Conservation (phyloP, 2,113 vertebrate species). For the Anthoscopus minutus region DNA sequence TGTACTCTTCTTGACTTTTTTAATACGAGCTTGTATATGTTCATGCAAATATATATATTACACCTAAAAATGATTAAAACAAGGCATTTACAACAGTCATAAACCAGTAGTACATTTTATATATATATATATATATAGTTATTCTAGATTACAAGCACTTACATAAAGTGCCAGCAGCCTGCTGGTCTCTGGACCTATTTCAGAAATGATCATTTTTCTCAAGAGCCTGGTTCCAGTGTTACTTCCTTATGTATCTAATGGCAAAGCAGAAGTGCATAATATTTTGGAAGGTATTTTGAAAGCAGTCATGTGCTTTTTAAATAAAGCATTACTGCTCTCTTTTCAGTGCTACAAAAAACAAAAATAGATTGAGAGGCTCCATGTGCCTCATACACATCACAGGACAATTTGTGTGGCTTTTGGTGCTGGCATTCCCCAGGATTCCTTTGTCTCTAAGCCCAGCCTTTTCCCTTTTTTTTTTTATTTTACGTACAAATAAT, state of each 20-base stretch:
- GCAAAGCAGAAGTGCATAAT: background rate
- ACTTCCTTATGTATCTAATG: background rate
- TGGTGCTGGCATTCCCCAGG: background rate
- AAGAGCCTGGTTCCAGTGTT: background rate
- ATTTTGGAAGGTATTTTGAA: background rate
- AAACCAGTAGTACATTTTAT: background rate
- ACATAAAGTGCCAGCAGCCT: background rate
- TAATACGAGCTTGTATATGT: background rate
- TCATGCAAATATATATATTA: background rate
- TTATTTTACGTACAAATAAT: background rate
- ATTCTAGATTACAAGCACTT: background rate
- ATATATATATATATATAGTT: background rate
- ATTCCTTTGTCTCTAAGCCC: background rate
- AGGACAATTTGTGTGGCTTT: background rate
- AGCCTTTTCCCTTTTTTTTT: background rate
- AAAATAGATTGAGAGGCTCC: constrained; percentile 11
- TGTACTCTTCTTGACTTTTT: background rate
- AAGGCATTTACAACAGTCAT: background rate
- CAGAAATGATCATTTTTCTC: background rate
- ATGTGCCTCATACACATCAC: background rate
- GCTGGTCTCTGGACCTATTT: background rate
- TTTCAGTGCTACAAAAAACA: background rate
- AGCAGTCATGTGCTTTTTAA: background rate
- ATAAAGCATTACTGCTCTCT: background rate
- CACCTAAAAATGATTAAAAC: background rate